Conservation (phyloP, 2,888 invertebrate genomes). For the Mythimna impura region DNA sequence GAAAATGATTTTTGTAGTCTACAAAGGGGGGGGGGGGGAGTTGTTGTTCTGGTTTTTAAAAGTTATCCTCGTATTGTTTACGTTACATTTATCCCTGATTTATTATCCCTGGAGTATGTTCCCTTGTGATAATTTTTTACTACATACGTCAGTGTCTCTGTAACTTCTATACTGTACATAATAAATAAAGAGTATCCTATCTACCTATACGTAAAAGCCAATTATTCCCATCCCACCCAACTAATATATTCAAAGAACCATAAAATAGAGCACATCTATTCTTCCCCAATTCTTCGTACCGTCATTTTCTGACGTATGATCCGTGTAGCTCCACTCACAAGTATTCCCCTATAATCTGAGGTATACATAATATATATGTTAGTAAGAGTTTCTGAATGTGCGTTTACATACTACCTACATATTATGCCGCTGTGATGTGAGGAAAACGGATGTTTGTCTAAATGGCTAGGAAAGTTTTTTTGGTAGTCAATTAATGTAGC, state of each 20-base stretch:
- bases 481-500: no score
- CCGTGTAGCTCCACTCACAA: constrained; percentile 47
- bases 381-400: constrained; percentile 58
- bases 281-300: constrained; percentile 41
- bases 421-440: constrained; percentile 42
- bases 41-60: no score
- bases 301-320: constrained; percentile 48
- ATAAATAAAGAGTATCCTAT: background rate
- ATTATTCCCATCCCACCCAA: background rate
- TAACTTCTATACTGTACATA: no score
- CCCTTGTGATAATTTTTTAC: no score
- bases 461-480: constrained; percentile 16
- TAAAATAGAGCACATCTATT: constrained; percentile 39
- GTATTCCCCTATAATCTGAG: constrained; percentile 61
- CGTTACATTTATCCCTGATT: no score
- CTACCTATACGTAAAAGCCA: background rate
- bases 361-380: constrained; percentile 60
- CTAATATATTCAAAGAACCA: constrained; percentile 29
- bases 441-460: constrained; percentile 21
- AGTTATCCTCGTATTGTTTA: no score
- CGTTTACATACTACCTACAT: constrained; percentile 48
- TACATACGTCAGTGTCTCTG: no score
- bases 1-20: no score
- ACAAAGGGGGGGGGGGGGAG: no score
- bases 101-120: no score